Evolutionary conservation across 2,113 vertebrate genomes (phyloP), one percentile per base, ranked within the genome.

Genomic region (Myodes glareolus): DNA sequence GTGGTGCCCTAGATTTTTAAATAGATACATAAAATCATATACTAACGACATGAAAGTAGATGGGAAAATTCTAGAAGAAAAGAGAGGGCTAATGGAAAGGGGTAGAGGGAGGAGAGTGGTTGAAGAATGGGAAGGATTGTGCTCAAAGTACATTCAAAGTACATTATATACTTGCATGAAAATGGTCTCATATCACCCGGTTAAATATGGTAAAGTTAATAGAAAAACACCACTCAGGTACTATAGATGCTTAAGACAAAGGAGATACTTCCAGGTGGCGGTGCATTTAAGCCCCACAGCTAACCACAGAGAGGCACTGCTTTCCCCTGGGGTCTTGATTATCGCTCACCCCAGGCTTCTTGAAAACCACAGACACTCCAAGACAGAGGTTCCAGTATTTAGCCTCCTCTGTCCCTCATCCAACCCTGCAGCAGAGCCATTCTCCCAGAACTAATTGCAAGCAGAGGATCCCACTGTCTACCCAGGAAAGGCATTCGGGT

Each of bases 371-470:
- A 82, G 52, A 87, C 11, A 87, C 68, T 36, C 6, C 29, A n/a
- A 3, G 27, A 5, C 75, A 92, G 33, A 92, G 55, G 50, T 27
- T 61, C 73, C 31, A 19, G 13, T 33, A 16, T 42, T 85, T 91
- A 39, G 8, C 42, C 21, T 5, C 1, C 47, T 88, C 47, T 68
- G 63, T 91, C 68, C 61, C 63, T 42, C 39, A 36, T 29, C 16
- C n/a, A 68, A 17, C 33, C 88, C 23, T 73, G 61, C 72, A 45
- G 65, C 39, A 93, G 36, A 96, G 52, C 45, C 29, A 10, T 80
- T 95, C 21, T 80, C 52, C 77, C 86, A 75, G 45, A 85, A 88
- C 12, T 45, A 92, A 73, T 11, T 47, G 6, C 77, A 65, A 67
- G 82, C 4, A 39, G 39, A 70, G 47, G 42, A 67, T 31, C 55